Evolutionary conservation across 2,888 invertebrate species (phyloP), one percentile per base, ranked within the genome.

Genomic region (Rotaria magnacalcarata): DNA sequence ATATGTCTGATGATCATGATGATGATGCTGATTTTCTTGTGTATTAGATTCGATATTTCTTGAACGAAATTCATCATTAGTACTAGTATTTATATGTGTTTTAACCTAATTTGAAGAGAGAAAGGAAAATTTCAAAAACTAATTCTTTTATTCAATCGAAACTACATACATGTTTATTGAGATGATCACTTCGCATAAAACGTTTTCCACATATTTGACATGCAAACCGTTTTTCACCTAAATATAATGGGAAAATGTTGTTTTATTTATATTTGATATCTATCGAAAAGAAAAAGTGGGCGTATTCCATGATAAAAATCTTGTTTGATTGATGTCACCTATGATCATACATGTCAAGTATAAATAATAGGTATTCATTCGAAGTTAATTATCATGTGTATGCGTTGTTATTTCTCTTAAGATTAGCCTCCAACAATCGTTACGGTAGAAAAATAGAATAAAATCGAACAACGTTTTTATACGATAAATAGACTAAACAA

Each of bases 171-270:
- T 67, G 67, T 41, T 97, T 97, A 91, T 96, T 96, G 87, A 97
- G 92, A 90, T 97, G 97, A 90, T 97, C 97, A 89, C 96, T 94
- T 80, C 97, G 93, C 0, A 96, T 96, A 90, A 97, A 97, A 87
- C 95, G 93, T 92, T 97, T 97, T 6, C 95, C 95, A 89, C 97
- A 97, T 34, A 94, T 93, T 0, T 93, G 92, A 90, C 97, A 97
- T 0, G 95, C 94, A 90, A 94, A 96, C 0, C 96, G 95, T 84
- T 97, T 97, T 92, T 97, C 97, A 87, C 87, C 86, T 86, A 85
- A 50, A 74, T 50, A 84, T n/a, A 41, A 60, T 58, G 80, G 27
- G 8, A 60, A 52, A 52, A 14, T 34, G 34, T 54, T 19, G 16
- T 19, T 24, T 24, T 56, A 24, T 21, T 8, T 56, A 10, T 3